Evolutionary conservation across 2,113 vertebrate species (phyloP).

Genomic region (Ginglymostoma cirratum): DNA sequence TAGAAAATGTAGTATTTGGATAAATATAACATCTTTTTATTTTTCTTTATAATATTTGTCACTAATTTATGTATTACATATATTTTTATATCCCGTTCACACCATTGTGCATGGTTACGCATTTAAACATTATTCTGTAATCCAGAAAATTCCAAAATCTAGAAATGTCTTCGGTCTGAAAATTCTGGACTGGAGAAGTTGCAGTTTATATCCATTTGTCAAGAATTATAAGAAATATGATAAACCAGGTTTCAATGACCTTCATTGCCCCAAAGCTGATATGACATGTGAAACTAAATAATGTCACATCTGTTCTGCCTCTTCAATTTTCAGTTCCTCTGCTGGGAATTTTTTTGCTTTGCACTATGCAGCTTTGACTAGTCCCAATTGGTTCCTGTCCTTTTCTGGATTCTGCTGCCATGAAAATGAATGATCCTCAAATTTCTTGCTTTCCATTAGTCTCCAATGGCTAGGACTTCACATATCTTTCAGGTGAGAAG

Average conservation of each 20-base stretch:
- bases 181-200: too few species aligned
- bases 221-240: background rate
- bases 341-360: background rate
- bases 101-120: too few species aligned
- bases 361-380: too few species aligned
- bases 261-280: background rate
- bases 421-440: background rate
- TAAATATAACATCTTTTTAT: too few species aligned
- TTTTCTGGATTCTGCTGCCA: background rate
- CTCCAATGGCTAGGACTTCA: background rate
- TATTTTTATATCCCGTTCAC: too few species aligned
- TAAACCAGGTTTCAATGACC: background rate
- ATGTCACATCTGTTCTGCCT: background rate
- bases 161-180: too few species aligned
- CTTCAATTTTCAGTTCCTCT: background rate
- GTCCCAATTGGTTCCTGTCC: background rate
- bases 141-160: too few species aligned
- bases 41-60: too few species aligned
- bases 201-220: background rate
- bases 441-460: background rate
- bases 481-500: background rate
- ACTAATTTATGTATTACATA: too few species aligned
- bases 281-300: background rate
- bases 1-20: too few species aligned
- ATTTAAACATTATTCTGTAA: too few species aligned